These are phyloP conservation scores for Phalacrocorax pelagicus DNA, from an alignment of 2,113 vertebrate genomes.

Conservation along the genomic window DNA sequence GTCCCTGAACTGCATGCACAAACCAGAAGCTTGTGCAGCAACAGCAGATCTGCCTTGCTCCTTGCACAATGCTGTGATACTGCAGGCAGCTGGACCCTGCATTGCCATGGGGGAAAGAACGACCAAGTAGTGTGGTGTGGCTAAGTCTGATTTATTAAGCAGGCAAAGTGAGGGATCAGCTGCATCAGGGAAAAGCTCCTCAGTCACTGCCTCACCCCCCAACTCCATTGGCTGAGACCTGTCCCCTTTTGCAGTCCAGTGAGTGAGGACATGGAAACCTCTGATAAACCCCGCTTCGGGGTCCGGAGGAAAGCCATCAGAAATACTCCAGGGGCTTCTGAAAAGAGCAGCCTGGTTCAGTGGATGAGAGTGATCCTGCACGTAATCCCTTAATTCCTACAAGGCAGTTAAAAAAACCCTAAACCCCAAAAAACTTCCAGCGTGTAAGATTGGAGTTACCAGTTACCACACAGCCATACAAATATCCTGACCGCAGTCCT, in stretches of 20 bases:
- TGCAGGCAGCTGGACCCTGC: not conserved
- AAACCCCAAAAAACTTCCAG: not conserved
- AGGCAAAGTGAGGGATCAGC: not conserved
- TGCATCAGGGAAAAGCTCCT: not conserved
- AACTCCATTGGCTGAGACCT: not conserved
- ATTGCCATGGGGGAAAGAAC: accelerated
- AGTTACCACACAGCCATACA: not conserved
- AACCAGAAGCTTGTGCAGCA: not conserved
- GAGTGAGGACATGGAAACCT: not conserved
- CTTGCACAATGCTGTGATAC: accelerated
- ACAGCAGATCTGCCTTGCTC: not conserved
- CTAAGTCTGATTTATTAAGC: too few relatives aligned
- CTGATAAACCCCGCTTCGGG: not conserved
- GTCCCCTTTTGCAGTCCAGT: too few relatives aligned
- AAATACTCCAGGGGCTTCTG: not conserved
- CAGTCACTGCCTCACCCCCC: not conserved
- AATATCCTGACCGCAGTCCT: not conserved
- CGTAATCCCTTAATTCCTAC: not conserved
- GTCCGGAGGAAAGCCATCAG: not conserved
- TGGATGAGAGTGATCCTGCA: not conserved
- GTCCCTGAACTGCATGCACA: not conserved
- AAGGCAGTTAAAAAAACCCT: not conserved
- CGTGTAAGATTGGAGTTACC: not conserved
- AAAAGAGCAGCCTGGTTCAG: not conserved
- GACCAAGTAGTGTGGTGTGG: accelerated